A percentile compares a stretch with the other conserved stretches of the same genome.
Evolutionary conservation across 2,888 invertebrate species (phyloP).

Genomic region (Noctua janthe): DNA sequence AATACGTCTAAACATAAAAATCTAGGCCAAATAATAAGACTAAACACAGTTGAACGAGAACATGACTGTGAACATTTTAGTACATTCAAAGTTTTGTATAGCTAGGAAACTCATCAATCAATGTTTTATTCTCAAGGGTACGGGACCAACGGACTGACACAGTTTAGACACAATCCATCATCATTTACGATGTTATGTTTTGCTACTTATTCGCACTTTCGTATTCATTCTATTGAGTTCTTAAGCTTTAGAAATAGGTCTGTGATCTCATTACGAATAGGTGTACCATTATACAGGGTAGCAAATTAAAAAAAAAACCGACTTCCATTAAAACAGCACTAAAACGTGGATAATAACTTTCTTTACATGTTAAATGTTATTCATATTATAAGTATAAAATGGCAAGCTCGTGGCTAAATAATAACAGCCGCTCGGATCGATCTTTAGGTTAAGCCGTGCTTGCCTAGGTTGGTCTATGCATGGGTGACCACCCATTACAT

Average conservation of each 20-base stretch:
- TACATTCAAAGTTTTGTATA: constrained; percentile 36
- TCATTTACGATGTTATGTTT: constrained; percentile 54
- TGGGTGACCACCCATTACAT: too few species aligned
- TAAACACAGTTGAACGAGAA: constrained; percentile 18
- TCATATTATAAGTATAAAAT: too few species aligned
- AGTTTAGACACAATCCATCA: constrained; percentile 60
- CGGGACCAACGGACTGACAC: constrained; percentile 30
- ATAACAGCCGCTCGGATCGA: too few species aligned
- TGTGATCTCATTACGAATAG: background rate
- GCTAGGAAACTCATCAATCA: constrained; percentile 62
- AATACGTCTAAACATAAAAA: background rate
- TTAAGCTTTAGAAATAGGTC: constrained; percentile 6
- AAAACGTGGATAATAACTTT: too few species aligned
- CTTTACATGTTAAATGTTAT: too few species aligned
- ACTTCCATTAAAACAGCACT: too few species aligned
- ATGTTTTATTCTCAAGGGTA: constrained; percentile 36
- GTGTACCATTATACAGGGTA: background rate
- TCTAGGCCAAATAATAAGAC: background rate
- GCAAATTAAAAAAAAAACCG: background rate
- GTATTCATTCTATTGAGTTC: constrained; percentile 18
- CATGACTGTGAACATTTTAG: constrained; percentile 26
- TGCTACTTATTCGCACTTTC: constrained; percentile 42
- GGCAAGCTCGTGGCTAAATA: too few species aligned
- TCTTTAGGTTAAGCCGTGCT: too few species aligned
- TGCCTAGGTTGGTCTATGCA: too few species aligned